Evolutionary conservation across 2,113 vertebrate genomes (phyloP).

Genomic region (Psittacus erithacus): DNA sequence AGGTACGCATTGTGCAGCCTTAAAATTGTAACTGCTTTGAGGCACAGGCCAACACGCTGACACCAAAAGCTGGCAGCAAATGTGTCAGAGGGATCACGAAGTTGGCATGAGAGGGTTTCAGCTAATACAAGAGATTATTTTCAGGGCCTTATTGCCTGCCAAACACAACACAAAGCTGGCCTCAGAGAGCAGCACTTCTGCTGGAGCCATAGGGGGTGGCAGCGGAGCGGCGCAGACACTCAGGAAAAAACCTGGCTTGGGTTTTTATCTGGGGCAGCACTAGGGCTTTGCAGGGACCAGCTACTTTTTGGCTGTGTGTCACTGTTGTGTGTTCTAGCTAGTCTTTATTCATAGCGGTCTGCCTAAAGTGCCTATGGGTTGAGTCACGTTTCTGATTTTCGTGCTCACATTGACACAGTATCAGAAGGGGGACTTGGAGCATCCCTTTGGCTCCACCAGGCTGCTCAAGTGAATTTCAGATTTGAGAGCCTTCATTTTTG

Average conservation of each 20-base stretch:
- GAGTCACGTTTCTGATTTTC: neutral
- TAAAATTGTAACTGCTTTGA: conserved; percentile 27
- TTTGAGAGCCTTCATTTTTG: neutral
- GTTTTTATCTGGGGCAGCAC: conserved; percentile 15
- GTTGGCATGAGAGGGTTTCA: conserved; percentile 57
- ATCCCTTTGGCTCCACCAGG: neutral
- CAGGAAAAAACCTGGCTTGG: neutral
- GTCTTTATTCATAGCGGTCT: neutral
- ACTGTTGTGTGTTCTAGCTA: neutral
- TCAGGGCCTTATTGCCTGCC: conserved; percentile 24
- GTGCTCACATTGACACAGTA: accelerated
- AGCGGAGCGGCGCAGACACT: neutral
- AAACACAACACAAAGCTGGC: conserved; percentile 61
- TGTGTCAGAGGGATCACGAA: conserved; percentile 56
- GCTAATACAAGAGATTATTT: conserved; percentile 71
- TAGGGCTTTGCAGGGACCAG: neutral
- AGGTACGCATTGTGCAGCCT: conserved; percentile 39
- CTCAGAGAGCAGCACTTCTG: conserved; percentile 44
- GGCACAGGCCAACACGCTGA: conserved; percentile 9
- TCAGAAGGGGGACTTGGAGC: neutral
- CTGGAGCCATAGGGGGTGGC: neutral
- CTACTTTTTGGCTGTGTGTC: neutral
- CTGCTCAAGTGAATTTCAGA: neutral
- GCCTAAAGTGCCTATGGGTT: neutral
- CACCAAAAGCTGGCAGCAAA: conserved; percentile 58